These are phyloP conservation scores for Chrysaora quinquecirrha DNA, from an alignment of 30 jellyfish, hydroid and myxozoan species.

Conservation along the genomic window DNA sequence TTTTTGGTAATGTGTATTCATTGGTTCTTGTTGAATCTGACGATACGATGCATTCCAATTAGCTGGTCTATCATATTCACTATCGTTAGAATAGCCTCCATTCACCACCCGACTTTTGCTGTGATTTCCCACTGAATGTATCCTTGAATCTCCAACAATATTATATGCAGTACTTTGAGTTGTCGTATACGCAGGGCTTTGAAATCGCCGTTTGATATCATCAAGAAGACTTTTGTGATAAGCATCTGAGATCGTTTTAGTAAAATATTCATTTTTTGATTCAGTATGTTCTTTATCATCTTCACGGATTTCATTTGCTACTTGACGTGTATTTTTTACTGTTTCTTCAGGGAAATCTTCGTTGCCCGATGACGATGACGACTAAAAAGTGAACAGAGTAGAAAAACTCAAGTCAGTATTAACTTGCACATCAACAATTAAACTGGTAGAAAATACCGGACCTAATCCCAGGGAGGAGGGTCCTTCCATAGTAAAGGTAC, in stretches of 20 bases:
- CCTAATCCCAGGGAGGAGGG: too few species aligned
- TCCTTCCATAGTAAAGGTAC: too few species aligned
- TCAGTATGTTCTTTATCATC: too few species aligned
- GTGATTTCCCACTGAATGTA: neutral
- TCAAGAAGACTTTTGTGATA: neutral
- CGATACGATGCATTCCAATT: neutral
- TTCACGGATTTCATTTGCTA: too few species aligned
- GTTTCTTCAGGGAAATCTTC: neutral
- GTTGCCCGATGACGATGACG: neutral
- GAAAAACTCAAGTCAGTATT: too few species aligned
- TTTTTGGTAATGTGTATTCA: neutral
- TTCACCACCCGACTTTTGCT: too few species aligned
- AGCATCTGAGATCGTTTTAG: neutral
- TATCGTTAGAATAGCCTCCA: neutral
- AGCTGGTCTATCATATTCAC: neutral
- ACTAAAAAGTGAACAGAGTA: neutral
- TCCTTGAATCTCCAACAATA: neutral
- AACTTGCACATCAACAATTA: too few species aligned
- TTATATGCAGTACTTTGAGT: neutral
- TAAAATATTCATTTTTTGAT: neutral
- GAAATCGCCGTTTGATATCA: neutral
- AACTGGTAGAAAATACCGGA: too few species aligned
- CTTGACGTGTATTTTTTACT: neutral
- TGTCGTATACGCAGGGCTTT: neutral
- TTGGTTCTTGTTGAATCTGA: neutral